These are phyloP conservation scores for Poecilia latipinna DNA, from an alignment of 2,113 vertebrate species.

Conservation along the genomic window DNA sequence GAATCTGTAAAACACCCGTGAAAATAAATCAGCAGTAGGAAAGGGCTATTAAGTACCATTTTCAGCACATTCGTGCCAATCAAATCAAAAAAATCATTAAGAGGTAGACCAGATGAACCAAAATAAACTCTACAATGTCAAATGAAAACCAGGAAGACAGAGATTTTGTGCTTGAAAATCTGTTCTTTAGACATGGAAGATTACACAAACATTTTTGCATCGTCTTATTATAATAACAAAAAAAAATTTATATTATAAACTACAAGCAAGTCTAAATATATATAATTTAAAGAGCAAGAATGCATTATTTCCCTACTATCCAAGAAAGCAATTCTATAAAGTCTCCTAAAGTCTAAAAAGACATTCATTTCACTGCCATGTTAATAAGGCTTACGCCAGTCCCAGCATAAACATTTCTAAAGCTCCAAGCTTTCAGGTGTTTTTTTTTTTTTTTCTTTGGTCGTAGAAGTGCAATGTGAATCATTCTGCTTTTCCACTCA, in stretches of 20 bases:
- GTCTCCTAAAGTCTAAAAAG: slow-evolving; percentile 2
- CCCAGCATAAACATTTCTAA: background rate
- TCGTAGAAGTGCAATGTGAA: slow-evolving; percentile 8
- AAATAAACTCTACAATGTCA: slow-evolving; percentile 16
- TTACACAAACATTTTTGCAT: background rate
- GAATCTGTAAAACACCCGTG: slow-evolving; percentile 53
- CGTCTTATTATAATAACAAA: slow-evolving; percentile 20
- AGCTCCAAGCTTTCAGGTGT: slow-evolving; percentile 22
- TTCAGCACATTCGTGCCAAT: slow-evolving; percentile 35
- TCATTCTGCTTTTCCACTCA: slow-evolving; percentile 27
- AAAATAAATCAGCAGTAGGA: slow-evolving; percentile 55
- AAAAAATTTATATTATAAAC: slow-evolving; percentile 27
- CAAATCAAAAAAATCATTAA: slow-evolving; percentile 4
- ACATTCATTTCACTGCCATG: slow-evolving; percentile 10
- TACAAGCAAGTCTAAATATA: slow-evolving; percentile 18
- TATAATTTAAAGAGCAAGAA: slow-evolving; percentile 8
- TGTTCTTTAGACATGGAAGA: slow-evolving; percentile 4
- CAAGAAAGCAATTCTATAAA: slow-evolving; percentile 8
- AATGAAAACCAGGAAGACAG: slow-evolving; percentile 57
- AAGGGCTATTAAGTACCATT: slow-evolving; percentile 48
- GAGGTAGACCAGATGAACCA: slow-evolving; percentile 42
- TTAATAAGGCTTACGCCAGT: background rate
- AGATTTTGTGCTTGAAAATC: slow-evolving; percentile 10
- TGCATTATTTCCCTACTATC: slow-evolving; percentile 4
- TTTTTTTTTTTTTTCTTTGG: slow-evolving; percentile 2